Conservation (phyloP, 2,888 invertebrate genomes). For the Brachypterus glaber region DNA sequence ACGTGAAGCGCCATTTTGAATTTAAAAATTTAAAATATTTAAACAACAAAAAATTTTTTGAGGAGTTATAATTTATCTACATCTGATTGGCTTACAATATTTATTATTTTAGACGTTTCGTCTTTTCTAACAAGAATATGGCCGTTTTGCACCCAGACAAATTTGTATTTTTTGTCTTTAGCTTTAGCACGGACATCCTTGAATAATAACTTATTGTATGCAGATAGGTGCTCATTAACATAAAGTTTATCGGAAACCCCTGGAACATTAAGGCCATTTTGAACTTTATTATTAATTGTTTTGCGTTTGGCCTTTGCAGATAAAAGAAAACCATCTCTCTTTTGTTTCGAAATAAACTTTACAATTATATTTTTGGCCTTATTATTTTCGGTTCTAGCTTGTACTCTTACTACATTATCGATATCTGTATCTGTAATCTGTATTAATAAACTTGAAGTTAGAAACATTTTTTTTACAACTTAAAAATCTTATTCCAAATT, state of each 20-base stretch:
- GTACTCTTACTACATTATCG: slow-evolving; percentile 11
- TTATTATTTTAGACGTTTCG: slow-evolving; percentile 9
- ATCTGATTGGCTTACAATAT: slow-evolving; percentile 8
- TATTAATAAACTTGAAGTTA: no score
- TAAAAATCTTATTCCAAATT: no score
- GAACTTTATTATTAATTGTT: slow-evolving; percentile 4
- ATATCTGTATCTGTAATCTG: no score
- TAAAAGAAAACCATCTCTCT: slow-evolving; percentile 10
- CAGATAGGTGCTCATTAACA: slow-evolving; percentile 13
- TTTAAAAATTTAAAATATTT: no score
- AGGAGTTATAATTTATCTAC: slow-evolving; percentile 8
- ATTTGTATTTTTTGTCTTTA: slow-evolving; percentile 9
- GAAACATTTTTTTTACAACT: no score
- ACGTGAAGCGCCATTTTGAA: slow-evolving; percentile 9
- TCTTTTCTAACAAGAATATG: slow-evolving; percentile 9
- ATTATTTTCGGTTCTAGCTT: slow-evolving; percentile 7
- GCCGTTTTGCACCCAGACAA: slow-evolving; percentile 13
- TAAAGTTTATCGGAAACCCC: slow-evolving; percentile 10
- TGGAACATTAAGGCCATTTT: slow-evolving; percentile 8
- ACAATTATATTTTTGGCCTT: no score
- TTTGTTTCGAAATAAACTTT: no score
- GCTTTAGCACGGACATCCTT: slow-evolving; percentile 9
- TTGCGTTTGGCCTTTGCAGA: slow-evolving; percentile 9
- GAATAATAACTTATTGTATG: slow-evolving; percentile 10
- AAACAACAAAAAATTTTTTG: no score